phyloP scores from a whole-genome alignment of 2,797 vertebrate species.

The Eospalax fontanierii region DNA sequence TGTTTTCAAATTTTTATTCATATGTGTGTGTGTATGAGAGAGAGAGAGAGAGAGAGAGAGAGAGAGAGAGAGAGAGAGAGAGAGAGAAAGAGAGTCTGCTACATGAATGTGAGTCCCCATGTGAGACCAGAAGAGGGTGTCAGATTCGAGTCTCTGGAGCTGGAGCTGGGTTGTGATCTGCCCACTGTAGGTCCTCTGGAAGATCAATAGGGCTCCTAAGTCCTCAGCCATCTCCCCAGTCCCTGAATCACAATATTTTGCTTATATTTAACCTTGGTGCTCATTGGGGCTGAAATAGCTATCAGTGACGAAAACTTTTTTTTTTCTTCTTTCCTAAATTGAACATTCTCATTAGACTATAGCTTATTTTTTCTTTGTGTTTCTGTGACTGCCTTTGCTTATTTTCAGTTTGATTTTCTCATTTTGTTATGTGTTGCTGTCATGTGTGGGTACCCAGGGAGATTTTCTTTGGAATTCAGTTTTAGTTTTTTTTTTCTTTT shows the following conservation, averaged over 20 bases:
- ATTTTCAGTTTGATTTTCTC: background rate
- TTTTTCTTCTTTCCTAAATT: background rate
- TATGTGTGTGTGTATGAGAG: no score
- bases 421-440: background rate
- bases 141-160: background rate
- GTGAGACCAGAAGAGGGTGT: background rate
- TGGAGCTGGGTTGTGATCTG: background rate
- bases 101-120: background rate
- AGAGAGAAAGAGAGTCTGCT: no score
- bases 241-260: background rate
- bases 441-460: background rate
- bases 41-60: no score
- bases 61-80: no score
- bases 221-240: background rate
- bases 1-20: background rate
- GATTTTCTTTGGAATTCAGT: constrained; percentile 27
- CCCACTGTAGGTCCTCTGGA: background rate
- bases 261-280: background rate
- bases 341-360: background rate
- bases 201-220: background rate
- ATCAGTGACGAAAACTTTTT: background rate
- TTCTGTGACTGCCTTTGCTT: background rate
- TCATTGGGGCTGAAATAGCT: background rate
- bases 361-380: background rate
- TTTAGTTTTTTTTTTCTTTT: background rate